A percentile compares a stretch with the other conserved stretches of the same genome.
phyloP scores from a whole-genome alignment of 2,113 vertebrate genomes.

The Sceloporus undulatus region DNA sequence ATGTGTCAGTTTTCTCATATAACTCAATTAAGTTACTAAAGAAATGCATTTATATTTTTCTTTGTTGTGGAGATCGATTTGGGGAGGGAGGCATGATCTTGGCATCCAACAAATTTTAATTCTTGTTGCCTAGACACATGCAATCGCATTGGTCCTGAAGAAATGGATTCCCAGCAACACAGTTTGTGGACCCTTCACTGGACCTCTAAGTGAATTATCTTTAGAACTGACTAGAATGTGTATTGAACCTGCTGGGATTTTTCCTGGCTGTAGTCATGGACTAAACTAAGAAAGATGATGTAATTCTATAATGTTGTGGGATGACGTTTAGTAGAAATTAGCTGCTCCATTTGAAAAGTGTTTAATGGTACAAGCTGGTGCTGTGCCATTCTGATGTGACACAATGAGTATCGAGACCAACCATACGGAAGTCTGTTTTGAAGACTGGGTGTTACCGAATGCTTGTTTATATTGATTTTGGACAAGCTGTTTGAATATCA shows the following conservation, averaged over 20 bases:
- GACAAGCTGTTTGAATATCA: conserved; percentile 1
- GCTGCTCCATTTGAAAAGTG: neutral
- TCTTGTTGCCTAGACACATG: neutral
- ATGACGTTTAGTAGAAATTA: conserved; percentile 26
- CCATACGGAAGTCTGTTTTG: neutral
- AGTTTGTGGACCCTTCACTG: conserved; percentile 14
- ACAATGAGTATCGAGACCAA: neutral
- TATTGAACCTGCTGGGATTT: conserved; percentile 24
- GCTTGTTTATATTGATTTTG: neutral
- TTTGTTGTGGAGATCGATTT: no score
- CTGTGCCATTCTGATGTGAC: fast-evolving
- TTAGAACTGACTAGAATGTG: conserved; percentile 3
- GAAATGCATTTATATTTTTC: neutral
- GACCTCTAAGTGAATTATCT: conserved; percentile 47
- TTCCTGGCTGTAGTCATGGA: conserved; percentile 14
- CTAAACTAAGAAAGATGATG: conserved; percentile 32
- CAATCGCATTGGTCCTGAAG: neutral
- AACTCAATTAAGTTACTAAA: neutral
- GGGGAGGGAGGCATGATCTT: neutral
- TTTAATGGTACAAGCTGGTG: conserved; percentile 9
- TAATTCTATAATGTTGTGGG: fast-evolving
- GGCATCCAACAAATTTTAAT: neutral
- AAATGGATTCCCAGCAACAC: neutral
- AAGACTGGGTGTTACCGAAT: neutral
- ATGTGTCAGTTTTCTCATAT: neutral